Base-by-base conservation (phyloP, 2,113 vertebrate species). In the Neotragus pygmaeus region DNA sequence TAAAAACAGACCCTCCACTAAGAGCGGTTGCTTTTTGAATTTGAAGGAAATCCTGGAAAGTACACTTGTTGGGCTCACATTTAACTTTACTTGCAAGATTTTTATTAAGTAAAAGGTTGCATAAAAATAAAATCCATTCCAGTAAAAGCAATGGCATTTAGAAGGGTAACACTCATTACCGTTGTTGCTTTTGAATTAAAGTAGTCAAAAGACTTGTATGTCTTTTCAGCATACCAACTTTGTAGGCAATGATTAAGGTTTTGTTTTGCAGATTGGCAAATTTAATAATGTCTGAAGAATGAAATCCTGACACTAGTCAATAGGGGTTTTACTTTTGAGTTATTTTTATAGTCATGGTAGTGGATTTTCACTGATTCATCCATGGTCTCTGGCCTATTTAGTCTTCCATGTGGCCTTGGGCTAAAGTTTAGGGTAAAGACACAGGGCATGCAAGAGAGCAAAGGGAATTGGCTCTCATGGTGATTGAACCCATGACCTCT, bases 41-140 rank as follows among this genome's bases (percentile, higher is more conserved):
- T 95, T 98, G 94, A 98, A 98, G 97, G 97, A 97, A 98, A 97
- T 98, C 97, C 97, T 98, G 97, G 97, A 98, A 98, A 98, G 94
- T 98, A 43, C 77, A 39, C 93, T 97, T 95, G 49, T 93, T 96
- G 91, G 97, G 53, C 91, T 98, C 96, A 94, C 47, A 98, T 98
- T 98, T 98, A 97, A 98, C 97, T 98, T 97, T 88, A 96, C 92
- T 98, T 98, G 97, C 96, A 97, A 97, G 93, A 96, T 98, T 98
- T 97, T 97, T 98, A 93, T 95, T 97, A 93, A 96, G 95, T 95
- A 96, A 97, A 98, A 97, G 84, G 77, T 97, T 97, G 93, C 94
- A 96, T 95, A 92, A 98, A 98, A 96, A 97, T 91, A 94, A 51
- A 93, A 43, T 96, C 73, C 33, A 55, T 94, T 97, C 97, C 96